Conservation (phyloP, 2,113 vertebrate genomes). For the Pollachius pollachius region DNA sequence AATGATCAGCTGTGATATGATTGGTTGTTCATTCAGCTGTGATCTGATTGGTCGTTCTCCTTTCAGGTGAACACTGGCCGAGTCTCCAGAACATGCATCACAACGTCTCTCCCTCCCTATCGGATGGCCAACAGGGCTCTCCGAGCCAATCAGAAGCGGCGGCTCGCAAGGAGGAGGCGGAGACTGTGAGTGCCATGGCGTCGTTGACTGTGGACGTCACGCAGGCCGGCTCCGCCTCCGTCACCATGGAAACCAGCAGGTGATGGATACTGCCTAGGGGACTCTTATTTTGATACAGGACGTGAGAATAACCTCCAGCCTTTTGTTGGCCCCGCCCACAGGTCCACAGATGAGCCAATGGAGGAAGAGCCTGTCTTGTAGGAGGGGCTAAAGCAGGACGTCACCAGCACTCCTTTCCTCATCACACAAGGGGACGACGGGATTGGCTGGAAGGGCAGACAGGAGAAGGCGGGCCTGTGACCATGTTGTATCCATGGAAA, state of each 20-base stretch:
- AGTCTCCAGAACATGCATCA: background rate
- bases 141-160: no score
- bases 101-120: background rate
- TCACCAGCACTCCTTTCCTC: conserved; percentile 29
- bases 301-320: background rate
- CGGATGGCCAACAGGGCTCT: background rate
- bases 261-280: background rate
- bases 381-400: conserved; percentile 48
- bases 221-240: background rate
- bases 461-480: conserved; percentile 12
- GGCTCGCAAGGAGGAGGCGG: background rate
- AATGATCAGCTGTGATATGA: no score
- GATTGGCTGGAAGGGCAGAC: conserved; percentile 33
- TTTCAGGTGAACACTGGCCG: background rate
- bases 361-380: conserved; percentile 77
- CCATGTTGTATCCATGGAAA: conserved; percentile 12
- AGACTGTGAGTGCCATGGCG: conserved; percentile 1
- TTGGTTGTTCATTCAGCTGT: no score
- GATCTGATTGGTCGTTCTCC: background rate
- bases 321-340: conserved; percentile 38
- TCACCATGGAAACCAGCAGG: background rate
- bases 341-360: conserved; percentile 82
- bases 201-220: background rate
- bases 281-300: background rate
- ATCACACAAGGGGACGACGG: conserved; percentile 27